Evolutionary conservation across 2,888 invertebrate genomes (phyloP).

Genomic region (Cryptocephalus moraei): DNA sequence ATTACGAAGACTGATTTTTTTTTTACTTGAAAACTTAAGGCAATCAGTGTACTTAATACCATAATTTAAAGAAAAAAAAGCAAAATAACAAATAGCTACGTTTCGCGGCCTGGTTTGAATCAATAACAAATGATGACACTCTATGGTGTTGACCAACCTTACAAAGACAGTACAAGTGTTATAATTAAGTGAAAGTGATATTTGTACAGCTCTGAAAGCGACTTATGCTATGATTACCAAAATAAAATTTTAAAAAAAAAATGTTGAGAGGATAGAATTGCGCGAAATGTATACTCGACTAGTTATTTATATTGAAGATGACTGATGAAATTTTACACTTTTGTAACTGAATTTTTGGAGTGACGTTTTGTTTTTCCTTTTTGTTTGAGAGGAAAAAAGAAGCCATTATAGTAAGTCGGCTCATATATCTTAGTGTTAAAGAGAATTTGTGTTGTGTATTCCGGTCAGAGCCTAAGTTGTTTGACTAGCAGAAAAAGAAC

Average conservation of each 20-base stretch:
- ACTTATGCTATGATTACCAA: too few species aligned
- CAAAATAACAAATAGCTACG: background rate
- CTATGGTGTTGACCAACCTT: background rate
- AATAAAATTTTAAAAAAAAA: conserved; percentile 16
- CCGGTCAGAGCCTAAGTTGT: conserved; percentile 35
- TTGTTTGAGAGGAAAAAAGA: conserved; percentile 16
- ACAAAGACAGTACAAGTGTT: too few species aligned
- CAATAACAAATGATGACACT: background rate
- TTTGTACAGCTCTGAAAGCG: too few species aligned
- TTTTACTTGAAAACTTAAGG: too few species aligned
- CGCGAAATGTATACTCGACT: conserved; percentile 17
- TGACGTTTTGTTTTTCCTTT: conserved; percentile 33
- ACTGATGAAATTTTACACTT: conserved; percentile 33
- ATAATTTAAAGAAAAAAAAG: background rate
- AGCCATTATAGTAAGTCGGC: conserved; percentile 31
- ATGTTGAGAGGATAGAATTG: conserved; percentile 16
- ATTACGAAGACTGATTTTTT: too few species aligned
- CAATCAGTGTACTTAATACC: too few species aligned
- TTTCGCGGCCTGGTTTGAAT: background rate
- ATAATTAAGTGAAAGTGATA: too few species aligned
- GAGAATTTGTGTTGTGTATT: conserved; percentile 35
- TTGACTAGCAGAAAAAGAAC: conserved; percentile 38
- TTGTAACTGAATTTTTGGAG: conserved; percentile 33
- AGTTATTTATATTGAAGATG: conserved; percentile 10
- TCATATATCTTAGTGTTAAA: conserved; percentile 23